phyloP scores from a whole-genome alignment of 2,888 invertebrate species.

The Amorpha juglandis region DNA sequence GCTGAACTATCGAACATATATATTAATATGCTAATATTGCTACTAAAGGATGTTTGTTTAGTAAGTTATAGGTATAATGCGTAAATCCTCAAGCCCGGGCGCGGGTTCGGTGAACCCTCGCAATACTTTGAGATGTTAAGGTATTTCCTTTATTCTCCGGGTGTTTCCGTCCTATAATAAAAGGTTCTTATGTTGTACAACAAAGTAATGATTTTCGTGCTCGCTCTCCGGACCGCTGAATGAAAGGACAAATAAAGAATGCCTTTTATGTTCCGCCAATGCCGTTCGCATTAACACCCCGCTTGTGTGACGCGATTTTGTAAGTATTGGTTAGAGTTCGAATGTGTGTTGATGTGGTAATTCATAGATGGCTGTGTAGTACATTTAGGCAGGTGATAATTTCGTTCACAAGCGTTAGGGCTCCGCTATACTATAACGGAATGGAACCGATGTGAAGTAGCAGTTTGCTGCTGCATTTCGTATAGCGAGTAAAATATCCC shows the following conservation, averaged over 20 bases:
- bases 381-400: constrained; percentile 49
- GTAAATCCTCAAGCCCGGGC: constrained; percentile 55
- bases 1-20: too few relatives aligned
- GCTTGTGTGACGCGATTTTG: constrained; percentile 13
- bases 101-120: constrained; percentile 64
- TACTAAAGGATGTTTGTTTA: constrained; percentile 52
- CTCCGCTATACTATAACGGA: constrained; percentile 40
- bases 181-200: constrained; percentile 42
- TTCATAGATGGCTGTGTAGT: background rate
- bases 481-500: too few relatives aligned
- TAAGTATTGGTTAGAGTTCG: background rate
- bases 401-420: too few relatives aligned
- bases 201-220: constrained; percentile 44
- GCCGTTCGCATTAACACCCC: constrained; percentile 37
- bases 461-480: too few relatives aligned
- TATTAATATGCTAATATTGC: too few relatives aligned
- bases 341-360: background rate
- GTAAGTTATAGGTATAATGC: constrained; percentile 66
- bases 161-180: constrained; percentile 51
- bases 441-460: too few relatives aligned
- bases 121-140: constrained; percentile 62
- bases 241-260: constrained; percentile 37
- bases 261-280: constrained; percentile 32
- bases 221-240: constrained; percentile 31
- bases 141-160: constrained; percentile 57